phyloP scores from a whole-genome alignment of 2,888 invertebrate species.

The Nezara viridula region DNA sequence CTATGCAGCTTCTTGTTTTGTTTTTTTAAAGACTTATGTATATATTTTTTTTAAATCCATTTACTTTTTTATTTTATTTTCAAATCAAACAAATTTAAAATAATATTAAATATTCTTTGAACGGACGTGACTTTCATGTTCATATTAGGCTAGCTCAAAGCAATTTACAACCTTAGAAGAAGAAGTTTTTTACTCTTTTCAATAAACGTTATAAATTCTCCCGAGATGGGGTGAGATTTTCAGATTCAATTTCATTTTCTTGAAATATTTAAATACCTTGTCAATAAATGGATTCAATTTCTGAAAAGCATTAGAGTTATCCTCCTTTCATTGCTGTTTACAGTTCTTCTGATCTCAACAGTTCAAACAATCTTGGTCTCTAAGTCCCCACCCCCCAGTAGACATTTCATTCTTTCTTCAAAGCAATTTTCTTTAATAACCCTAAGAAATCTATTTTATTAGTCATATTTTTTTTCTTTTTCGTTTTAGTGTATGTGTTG shows the following conservation, averaged over 20 bases:
- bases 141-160: neutral
- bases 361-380: conserved; percentile 11
- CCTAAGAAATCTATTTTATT: neutral
- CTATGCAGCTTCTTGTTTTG: no score
- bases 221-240: neutral
- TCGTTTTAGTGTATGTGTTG: neutral
- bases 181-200: neutral
- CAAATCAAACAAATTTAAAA: no score
- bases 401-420: neutral
- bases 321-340: conserved; percentile 5
- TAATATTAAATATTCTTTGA: no score
- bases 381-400: neutral
- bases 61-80: no score
- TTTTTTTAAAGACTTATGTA: no score
- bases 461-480: neutral
- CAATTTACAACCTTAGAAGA: neutral
- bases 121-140: no score
- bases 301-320: neutral
- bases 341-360: conserved; percentile 1
- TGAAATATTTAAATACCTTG: conserved; percentile 14
- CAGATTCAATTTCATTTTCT: conserved; percentile 16
- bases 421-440: neutral
- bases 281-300: conserved; percentile 19
- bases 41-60: no score
- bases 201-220: neutral